Evolutionary conservation across 1,140 invertebrate species (phyloP), one percentile per base, ranked within the genome.

Genomic region (Drosophila obscura): DNA sequence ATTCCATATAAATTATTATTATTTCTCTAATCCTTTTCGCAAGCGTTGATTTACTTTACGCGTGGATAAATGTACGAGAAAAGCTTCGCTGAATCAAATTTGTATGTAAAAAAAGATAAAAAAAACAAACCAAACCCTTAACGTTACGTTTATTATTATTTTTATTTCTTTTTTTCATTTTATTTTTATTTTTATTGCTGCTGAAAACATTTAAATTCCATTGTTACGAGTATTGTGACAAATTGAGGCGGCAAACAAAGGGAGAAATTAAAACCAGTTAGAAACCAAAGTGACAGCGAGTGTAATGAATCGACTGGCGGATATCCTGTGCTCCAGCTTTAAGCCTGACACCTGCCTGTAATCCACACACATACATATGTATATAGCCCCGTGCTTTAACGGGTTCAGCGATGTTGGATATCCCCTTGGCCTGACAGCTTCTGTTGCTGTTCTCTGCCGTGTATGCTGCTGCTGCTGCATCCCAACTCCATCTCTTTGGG

Each of bases 191-290:
- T 60, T 60, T 60, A 52, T 55, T 69, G 39, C 24, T 39, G 39
- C 57, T 55, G 56, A 49, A 45, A 52, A 50, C 66, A 74, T 74
- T 77, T 75, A 61, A 81, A 81, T 67, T 81, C 74, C 73, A 71
- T 87, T 87, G 74, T 87, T 81, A 39, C 35, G 35, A 39, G 35
- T 39, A 68, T 75, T 77, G 65, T 61, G 63, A 87, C 82, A 81
- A 87, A 87, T 87, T 82, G 82, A 73, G 55, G 66, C 58, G 60
- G 76, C 56, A 60, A 52, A 77, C 73, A 77, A 60, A 69, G 26
- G 41, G 46, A 56, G 39, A 64, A 53, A 84, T 72, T 77, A 72
- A 79, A 74, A 56, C 43, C 15, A 8, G 72, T 74, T 74, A 51
- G 39, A 4, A 26, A 22, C 1, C 5, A 11, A 7, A 2, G 8